phyloP scores from a whole-genome alignment of 2,113 vertebrate species.

The Nothocercus julius region DNA sequence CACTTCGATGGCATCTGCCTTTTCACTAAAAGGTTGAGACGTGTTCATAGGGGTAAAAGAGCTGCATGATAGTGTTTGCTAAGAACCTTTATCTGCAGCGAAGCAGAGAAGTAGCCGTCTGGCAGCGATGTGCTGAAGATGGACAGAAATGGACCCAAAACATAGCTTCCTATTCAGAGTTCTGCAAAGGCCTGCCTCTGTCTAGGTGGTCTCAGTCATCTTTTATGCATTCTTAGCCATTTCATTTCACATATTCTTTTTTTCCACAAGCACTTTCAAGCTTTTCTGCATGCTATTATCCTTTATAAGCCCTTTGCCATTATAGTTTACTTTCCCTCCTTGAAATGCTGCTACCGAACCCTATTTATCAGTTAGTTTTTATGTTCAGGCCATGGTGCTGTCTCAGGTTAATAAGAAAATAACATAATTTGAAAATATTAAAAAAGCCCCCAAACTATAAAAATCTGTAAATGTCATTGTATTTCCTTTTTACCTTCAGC shows the following conservation, averaged over 20 bases:
- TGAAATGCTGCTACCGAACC: not conserved
- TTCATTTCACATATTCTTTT: not conserved
- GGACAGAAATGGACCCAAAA: too few species aligned
- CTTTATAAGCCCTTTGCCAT: not conserved
- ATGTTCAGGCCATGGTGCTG: not conserved
- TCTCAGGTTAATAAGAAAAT: not conserved
- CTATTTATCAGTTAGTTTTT: not conserved
- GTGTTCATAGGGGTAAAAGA: not conserved
- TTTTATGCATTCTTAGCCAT: not conserved
- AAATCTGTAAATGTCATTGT: not conserved
- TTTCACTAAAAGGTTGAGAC: not conserved
- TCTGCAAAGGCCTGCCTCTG: not conserved
- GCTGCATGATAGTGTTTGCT: not conserved
- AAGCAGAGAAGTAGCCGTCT: not conserved
- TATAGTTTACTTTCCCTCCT: not conserved
- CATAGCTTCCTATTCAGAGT: too few species aligned
- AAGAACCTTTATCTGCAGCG: not conserved
- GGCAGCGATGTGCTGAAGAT: not conserved
- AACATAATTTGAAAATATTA: conserved; percentile 3
- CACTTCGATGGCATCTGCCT: not conserved
- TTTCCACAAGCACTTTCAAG: not conserved
- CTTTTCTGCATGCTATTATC: not conserved
- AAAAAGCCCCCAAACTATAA: not conserved
- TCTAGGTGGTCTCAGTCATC: not conserved
- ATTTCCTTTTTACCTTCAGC: not conserved